phyloP scores from a whole-genome alignment of 2,113 vertebrate genomes.

The Pedetes capensis region DNA sequence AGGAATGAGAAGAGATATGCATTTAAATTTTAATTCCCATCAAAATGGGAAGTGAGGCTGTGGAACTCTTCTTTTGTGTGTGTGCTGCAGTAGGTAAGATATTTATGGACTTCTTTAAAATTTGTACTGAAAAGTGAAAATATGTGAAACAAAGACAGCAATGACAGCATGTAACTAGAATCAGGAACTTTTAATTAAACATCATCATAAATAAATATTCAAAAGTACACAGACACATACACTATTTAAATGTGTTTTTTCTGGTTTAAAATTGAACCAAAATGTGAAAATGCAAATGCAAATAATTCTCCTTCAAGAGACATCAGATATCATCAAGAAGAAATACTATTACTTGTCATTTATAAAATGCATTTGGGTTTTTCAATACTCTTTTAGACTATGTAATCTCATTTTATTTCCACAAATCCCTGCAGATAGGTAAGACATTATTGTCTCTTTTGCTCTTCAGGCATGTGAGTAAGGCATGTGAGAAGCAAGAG shows the following conservation, averaged over 20 bases:
- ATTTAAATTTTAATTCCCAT: slow-evolving; percentile 25
- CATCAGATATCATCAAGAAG: not conserved
- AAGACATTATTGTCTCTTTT: not conserved
- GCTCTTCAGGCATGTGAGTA: not conserved
- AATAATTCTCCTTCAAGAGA: slow-evolving; percentile 12
- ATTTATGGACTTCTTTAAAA: not conserved
- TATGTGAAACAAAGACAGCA: not conserved
- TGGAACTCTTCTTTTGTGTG: not conserved
- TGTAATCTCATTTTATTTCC: not conserved
- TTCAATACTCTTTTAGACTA: not conserved
- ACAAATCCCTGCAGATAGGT: not conserved
- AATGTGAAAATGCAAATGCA: slow-evolving; percentile 13
- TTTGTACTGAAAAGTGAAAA: not conserved
- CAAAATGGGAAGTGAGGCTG: not conserved
- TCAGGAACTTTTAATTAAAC: not conserved
- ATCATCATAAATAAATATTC: not conserved
- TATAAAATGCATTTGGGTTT: not conserved
- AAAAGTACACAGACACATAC: not conserved
- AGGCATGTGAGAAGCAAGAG: not conserved
- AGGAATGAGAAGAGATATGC: not conserved
- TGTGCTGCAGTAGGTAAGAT: not conserved
- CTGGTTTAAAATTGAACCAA: not conserved
- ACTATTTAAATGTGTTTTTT: not conserved
- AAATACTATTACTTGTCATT: not conserved
- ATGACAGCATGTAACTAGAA: not conserved